Evolutionary conservation across 2,888 invertebrate species (phyloP), one percentile per base, ranked within the genome.

Genomic region (Ormia ochracea): DNA sequence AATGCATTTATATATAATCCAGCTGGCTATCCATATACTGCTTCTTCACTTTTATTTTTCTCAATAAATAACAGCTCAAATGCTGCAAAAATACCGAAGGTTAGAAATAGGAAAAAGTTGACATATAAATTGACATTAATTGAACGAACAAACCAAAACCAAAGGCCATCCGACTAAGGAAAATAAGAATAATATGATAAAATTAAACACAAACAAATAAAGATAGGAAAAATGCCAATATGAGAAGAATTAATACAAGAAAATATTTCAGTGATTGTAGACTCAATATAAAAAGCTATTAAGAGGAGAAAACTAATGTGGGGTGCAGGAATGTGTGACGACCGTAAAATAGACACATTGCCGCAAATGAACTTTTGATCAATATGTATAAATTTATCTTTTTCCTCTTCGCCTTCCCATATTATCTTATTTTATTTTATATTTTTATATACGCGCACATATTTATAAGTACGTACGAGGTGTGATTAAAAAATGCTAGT

Each of bases 41-140:
- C 23, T 23, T 36, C 4, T 23, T 14, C 14, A 6, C 2, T 23
- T 12, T 83, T 17, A 14, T 21, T 17, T 10, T 21, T 23, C 14
- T 26, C 85, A 26, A 63, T 38, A 58, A 31, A 10, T 21, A 65
- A 28, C 59, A 73, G 63, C 23, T 68, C 50, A 69, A 43, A 26
- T 38, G 9, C 43, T 69, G 33, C 10, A 21, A 59, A 75, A 75
- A 66, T 75, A 48, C 58, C 58, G 23, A 54, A 31, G 38, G 14
- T 48, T 45, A 28, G 52, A 45, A 38, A 48, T 59, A 65, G 28
- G 61, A 38, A 50, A 66, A 63, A 38, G 54, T 59, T 52, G 75
- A 79, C 79, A 86, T 87, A 84, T 86, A 85, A 86, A 87, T 87
- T 88, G 87, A 87, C 87, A 87, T 87, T 87, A 87, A 87, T 87